Percentiles rank a stretch among this genome's conserved stretches.
Conservation (phyloP, 2,888 invertebrate genomes). For the Dendrolimus pini region DNA sequence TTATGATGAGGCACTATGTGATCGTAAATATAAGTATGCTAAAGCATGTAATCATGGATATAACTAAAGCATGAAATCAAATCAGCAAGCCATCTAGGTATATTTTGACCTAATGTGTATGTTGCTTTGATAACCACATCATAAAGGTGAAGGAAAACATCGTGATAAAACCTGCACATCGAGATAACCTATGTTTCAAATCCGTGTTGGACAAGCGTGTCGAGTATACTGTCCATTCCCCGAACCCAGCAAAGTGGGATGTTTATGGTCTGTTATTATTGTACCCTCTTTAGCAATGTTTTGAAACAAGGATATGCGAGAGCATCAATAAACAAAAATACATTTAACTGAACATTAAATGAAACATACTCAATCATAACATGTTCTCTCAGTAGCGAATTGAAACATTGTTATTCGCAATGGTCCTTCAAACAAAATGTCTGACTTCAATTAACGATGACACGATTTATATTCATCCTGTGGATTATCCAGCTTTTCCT, state of each 20-base stretch:
- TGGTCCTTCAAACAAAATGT: conserved; percentile 30
- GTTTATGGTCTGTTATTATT: not conserved
- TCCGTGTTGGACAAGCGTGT: not conserved
- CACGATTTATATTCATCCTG: conserved; percentile 50
- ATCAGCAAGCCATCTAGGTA: too few relatives aligned
- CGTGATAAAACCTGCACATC: not conserved
- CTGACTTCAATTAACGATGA: conserved; percentile 46
- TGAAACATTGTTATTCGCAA: conserved; percentile 29
- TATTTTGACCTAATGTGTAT: too few relatives aligned
- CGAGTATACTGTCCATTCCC: not conserved
- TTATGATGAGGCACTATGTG: too few relatives aligned
- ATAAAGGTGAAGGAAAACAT: not conserved
- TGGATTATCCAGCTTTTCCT: conserved; percentile 37
- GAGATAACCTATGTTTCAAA: not conserved
- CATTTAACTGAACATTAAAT: too few relatives aligned
- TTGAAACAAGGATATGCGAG: too few relatives aligned
- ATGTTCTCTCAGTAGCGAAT: conserved; percentile 2
- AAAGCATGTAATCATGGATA: too few relatives aligned
- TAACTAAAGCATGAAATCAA: too few relatives aligned
- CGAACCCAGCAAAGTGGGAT: not conserved
- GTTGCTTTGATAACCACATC: too few relatives aligned
- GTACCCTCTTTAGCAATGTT: too few relatives aligned
- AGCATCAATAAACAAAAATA: too few relatives aligned
- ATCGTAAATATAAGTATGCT: too few relatives aligned
- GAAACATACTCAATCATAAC: not conserved